Conservation (phyloP, 1,140 invertebrate genomes). For the Drosophila leontia region DNA sequence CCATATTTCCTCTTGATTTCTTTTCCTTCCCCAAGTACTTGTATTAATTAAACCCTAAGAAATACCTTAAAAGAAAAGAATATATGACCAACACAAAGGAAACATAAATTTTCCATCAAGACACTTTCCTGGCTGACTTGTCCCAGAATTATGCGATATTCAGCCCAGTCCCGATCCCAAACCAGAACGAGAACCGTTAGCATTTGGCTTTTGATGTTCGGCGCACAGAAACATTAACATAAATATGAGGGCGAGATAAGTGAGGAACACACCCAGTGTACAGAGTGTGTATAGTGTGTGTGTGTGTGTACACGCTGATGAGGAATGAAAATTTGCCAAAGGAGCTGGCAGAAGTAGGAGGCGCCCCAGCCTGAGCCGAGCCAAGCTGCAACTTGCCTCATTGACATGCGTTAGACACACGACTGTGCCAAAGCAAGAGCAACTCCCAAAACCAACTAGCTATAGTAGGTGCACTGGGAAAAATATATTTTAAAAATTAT, state of each 20-base stretch:
- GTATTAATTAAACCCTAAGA: constrained; percentile 70
- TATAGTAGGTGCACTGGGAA: constrained; percentile 2
- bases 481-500: background rate
- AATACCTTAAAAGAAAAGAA: constrained; percentile 9
- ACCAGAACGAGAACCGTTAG: constrained; percentile 61
- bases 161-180: constrained; percentile 5
- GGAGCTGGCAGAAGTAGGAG: constrained; percentile 36
- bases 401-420: constrained; percentile 80
- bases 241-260: constrained; percentile 79
- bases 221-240: constrained; percentile 76
- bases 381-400: constrained; percentile 51
- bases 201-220: constrained; percentile 73
- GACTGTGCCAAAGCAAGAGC: constrained; percentile 16
- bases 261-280: constrained; percentile 70
- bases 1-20: constrained; percentile 9
- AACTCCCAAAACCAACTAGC: constrained; percentile 5
- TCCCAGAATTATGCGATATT: constrained; percentile 27
- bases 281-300: background rate
- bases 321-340: constrained; percentile 47
- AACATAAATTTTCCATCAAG: constrained; percentile 76
- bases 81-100: constrained; percentile 59
- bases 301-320: constrained; percentile 19
- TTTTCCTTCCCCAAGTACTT: constrained; percentile 1
- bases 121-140: constrained; percentile 64
- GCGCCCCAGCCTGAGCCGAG: constrained; percentile 2